Base-by-base conservation (phyloP, 2,113 vertebrate species). In the Glaucomys volans region DNA sequence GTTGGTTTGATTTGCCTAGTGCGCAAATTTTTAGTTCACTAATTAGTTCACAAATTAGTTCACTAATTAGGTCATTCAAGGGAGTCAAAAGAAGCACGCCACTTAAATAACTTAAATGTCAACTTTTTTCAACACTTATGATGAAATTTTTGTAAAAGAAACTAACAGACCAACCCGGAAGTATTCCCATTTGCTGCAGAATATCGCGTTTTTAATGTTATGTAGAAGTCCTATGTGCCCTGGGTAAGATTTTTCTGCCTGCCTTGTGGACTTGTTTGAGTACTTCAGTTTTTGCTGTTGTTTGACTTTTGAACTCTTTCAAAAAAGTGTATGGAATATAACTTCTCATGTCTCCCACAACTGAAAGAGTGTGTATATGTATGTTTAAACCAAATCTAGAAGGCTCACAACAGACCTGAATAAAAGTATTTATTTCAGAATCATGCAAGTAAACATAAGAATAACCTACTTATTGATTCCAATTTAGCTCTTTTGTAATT, bases 401-500 rank as follows among this genome's bases (percentile, higher is more conserved):
- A 87, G 67, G 12, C 35, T 67, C 30, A 37, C 35, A 57, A 75
- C 22, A 72, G 30, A 90, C 26, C 62, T 76, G 17, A 80, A 35
- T 62, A 54, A 22, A 57, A 87, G 42, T 87, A 80, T 52, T 94
- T 95, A 90, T 81, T 92, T 79, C 88, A 77, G 50, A 80, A 62
- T 91, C 50, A 76, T 16, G 69, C 32, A 64, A 90, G 26, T 94
- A 47, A 64, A 80, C 54, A 71, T 66, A 13, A 91, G 37, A 82
- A 11, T 64, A 81, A 84, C 40, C 87, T 79, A 91, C 87, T 26
- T 80, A 3, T 35, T 26, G 14, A 80, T 57, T 54, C 72, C 6
- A 64, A 9, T 80, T 66, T 62, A 90, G 69, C 14, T 77, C n/a
- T 96, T 89, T 74, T 86, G 26, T 93, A 91, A 95, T 64, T 92